phyloP scores from a whole-genome alignment of 2,888 invertebrate genomes.

The Cryptus viduatorius region DNA sequence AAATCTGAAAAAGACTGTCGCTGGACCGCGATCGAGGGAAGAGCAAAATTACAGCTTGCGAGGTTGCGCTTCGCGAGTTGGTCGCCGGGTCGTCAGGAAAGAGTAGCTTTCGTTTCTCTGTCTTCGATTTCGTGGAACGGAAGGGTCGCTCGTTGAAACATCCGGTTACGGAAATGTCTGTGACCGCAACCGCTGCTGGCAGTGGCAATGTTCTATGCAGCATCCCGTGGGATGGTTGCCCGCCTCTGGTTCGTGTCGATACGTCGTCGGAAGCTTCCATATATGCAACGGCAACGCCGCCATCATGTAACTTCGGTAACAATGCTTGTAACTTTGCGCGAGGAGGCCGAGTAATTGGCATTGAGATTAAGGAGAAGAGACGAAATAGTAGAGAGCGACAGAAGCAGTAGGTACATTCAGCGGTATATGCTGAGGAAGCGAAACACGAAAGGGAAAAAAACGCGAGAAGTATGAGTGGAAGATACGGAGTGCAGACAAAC shows the following conservation, averaged over 20 bases:
- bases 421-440: not conserved
- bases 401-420: not conserved
- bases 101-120: conserved; percentile 29
- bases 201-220: conserved; percentile 1
- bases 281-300: conserved; percentile 37
- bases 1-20: conserved; percentile 78
- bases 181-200: conserved; percentile 18
- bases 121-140: conserved; percentile 53
- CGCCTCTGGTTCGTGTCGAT: conserved; percentile 46
- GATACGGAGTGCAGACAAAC: not conserved
- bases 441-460: conserved; percentile 17
- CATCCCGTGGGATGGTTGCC: conserved; percentile 9
- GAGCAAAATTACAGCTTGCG: conserved; percentile 25
- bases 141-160: conserved; percentile 48
- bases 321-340: conserved; percentile 51
- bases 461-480: not conserved
- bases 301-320: conserved; percentile 52
- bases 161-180: conserved; percentile 43
- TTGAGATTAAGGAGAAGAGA: conserved; percentile 34
- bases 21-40: conserved; percentile 46
- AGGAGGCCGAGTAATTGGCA: conserved; percentile 32
- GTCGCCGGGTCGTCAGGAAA: not conserved
- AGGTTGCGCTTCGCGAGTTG: conserved; percentile 5
- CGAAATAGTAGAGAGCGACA: conserved; percentile 4
- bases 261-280: conserved; percentile 30